Evolutionary conservation across 2,888 invertebrate genomes (phyloP), one percentile per base, ranked within the genome.

Genomic region (Thymelicus lineola): DNA sequence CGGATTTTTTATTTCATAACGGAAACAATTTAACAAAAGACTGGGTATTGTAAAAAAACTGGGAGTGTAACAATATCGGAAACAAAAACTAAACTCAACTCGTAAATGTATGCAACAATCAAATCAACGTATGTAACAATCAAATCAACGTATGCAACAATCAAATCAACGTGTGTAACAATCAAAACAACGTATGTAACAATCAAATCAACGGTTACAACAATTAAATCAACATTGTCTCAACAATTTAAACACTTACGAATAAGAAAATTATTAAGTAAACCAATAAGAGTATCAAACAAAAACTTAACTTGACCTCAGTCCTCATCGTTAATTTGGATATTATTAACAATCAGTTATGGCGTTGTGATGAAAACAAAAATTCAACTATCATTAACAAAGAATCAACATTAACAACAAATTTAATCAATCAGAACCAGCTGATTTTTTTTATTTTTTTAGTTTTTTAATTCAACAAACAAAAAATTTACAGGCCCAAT

Each of bases 281-380:
- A 50, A 7, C 10, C 9, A 42, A 42, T 42, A 42, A 38, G 38
- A 17, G 48, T 50, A 53, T 17, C 20, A 53, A 53, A 53, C 20
- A 20, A 20, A 53, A 53, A 53, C 53, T 53, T 53, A 53, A 53
- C 53, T 53, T 53, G 53, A 53, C 20, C 48, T 15, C 17, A 7
- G 20, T 20, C 53, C 48, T 15, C 17, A 7, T 50, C 6, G 0
- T 12, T 4, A 53, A 20, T 17, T 53, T 53, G 20, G 12, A 20
- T 9, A 20, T 1, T 20, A 12, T 20, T 53, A 53, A 53, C 53
- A 53, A 12, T 53, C 17, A 12, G 53, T 20, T 6, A 20, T 1
- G 20, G 20, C 20, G 53, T 10, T 10, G 15, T 50, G 9, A 10
- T 20, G 4, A 20, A 42, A 53, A 53, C 53, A 53, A 53, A 53